Conservation (phyloP, 2,888 invertebrate species). For the Schrankia costaestrigalis region DNA sequence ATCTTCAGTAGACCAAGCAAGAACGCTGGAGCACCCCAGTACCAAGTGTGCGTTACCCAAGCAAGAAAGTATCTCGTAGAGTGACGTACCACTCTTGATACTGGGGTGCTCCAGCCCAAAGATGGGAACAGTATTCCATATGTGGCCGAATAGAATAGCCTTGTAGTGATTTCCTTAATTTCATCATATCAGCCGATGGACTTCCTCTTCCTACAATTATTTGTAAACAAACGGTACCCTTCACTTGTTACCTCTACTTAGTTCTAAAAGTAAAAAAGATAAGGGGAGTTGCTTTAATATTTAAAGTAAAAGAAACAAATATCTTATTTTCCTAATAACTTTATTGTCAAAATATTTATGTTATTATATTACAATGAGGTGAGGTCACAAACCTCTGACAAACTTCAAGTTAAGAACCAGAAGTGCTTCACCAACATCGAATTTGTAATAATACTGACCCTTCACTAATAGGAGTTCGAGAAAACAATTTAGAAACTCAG, state of each 20-base stretch:
- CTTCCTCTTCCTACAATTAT: too few species aligned
- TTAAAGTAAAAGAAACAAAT: constrained; percentile 19
- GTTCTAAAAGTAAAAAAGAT: neutral
- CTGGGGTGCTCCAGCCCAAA: too few species aligned
- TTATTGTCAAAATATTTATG: constrained; percentile 66
- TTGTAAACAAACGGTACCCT: too few species aligned
- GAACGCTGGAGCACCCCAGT: too few species aligned
- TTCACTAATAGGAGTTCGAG: constrained; percentile 12
- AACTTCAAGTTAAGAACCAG: constrained; percentile 50
- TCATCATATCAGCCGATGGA: too few species aligned
- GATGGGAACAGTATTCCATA: too few species aligned
- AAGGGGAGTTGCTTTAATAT: neutral
- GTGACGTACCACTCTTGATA: too few species aligned
- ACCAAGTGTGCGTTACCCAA: too few species aligned
- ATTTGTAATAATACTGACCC: constrained; percentile 55
- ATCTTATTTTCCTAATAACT: constrained; percentile 51
- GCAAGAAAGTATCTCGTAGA: too few species aligned
- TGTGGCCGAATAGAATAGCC: too few species aligned
- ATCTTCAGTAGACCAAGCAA: too few species aligned
- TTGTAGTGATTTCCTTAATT: too few species aligned
- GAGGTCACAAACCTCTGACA: constrained; percentile 51
- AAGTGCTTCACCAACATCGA: constrained; percentile 62
- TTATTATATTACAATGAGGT: constrained; percentile 47
- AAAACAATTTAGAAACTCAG: constrained; percentile 15
- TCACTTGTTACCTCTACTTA: neutral